A percentile compares a stretch with the other conserved stretches of the same genome.
Evolutionary conservation across 2,888 invertebrate genomes (phyloP).

Genomic region (Drosophila kambysellisi): DNA sequence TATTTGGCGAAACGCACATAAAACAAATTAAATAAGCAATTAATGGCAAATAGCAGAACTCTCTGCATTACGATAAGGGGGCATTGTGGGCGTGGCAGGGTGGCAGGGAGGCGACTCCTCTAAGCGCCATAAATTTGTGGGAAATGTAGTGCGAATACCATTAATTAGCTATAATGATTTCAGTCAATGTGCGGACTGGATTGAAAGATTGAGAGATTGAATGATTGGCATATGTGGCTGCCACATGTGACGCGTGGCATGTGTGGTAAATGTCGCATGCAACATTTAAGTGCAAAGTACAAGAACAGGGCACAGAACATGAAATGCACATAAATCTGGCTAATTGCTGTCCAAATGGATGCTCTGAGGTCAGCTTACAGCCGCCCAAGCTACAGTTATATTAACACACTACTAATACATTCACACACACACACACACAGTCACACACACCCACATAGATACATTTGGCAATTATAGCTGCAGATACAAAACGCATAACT

Average conservation of each 20-base stretch:
- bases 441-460: neutral
- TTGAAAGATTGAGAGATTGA: slow-evolving; percentile 11
- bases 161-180: slow-evolving; percentile 75
- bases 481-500: slow-evolving; percentile 39
- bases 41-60: slow-evolving; percentile 44
- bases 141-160: slow-evolving; percentile 79
- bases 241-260: slow-evolving; percentile 69
- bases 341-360: slow-evolving; percentile 66
- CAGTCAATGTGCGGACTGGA: slow-evolving; percentile 7
- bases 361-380: slow-evolving; percentile 55
- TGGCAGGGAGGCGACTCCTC: slow-evolving; percentile 7
- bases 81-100: slow-evolving; percentile 1
- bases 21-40: slow-evolving; percentile 76
- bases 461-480: slow-evolving; percentile 5
- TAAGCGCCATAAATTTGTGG: slow-evolving; percentile 46
- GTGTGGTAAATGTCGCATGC: slow-evolving; percentile 78
- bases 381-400: slow-evolving; percentile 16
- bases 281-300: slow-evolving; percentile 75
- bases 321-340: slow-evolving; percentile 61
- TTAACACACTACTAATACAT: neutral
- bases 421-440: neutral
- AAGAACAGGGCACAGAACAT: slow-evolving; percentile 38
- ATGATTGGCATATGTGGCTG: slow-evolving; percentile 65
- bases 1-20: slow-evolving; percentile 44
- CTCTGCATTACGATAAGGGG: neutral